Percentiles rank a stretch among this genome's conserved stretches.
Evolutionary conservation across 37 sponge, comb jelly and placozoan species (phyloP).

Genomic region (Petrosia ficiformis): DNA sequence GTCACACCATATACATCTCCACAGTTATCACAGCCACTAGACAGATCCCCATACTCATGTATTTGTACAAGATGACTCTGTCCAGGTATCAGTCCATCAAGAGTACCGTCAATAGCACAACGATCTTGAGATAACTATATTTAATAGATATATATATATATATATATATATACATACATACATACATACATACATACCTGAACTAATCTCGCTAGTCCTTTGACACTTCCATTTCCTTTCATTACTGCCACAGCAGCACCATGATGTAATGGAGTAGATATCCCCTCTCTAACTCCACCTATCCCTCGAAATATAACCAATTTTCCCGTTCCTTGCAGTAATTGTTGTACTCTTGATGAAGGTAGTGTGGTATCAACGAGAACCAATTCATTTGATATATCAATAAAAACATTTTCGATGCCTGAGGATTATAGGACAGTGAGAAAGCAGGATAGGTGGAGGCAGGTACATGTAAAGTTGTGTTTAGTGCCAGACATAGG

Average conservation of each 20-base stretch:
- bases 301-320: slow-evolving; percentile 69
- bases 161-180: not conserved
- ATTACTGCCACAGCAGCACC: slow-evolving; percentile 79
- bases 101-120: slow-evolving; percentile 73
- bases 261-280: slow-evolving; percentile 20
- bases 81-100: slow-evolving; percentile 58
- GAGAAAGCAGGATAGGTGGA: not conserved
- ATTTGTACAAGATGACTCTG: slow-evolving; percentile 30
- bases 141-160: too few species aligned
- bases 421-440: slow-evolving; percentile 31
- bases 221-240: slow-evolving; percentile 14
- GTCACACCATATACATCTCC: slow-evolving; percentile 47
- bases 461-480: not conserved
- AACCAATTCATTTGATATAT: slow-evolving; percentile 61
- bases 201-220: slow-evolving; percentile 42
- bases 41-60: slow-evolving; percentile 72
- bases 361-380: slow-evolving; percentile 59
- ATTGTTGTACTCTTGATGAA: slow-evolving; percentile 41
- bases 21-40: slow-evolving; percentile 74
- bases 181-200: slow-evolving; percentile 27
- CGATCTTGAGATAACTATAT: slow-evolving; percentile 22
- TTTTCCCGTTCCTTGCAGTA: slow-evolving; percentile 63
- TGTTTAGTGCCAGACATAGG: too few species aligned
- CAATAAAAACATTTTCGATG: slow-evolving; percentile 38
- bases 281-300: slow-evolving; percentile 28